Base-by-base conservation (phyloP, 2,797 vertebrate species). In the Bradypodion pumilum region DNA sequence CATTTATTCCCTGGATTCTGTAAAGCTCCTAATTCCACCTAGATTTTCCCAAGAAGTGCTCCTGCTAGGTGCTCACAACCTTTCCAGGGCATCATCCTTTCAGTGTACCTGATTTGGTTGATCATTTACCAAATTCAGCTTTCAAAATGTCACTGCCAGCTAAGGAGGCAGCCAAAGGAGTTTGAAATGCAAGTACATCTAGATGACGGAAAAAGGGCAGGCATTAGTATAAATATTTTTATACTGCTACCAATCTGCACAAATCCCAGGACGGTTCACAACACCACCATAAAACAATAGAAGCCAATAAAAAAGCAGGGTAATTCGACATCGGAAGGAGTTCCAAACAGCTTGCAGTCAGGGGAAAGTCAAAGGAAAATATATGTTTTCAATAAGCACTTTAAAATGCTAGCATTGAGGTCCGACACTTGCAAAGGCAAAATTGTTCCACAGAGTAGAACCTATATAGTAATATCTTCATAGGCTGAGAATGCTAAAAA, bases 1-100 rank as follows among this genome's bases (percentile, higher is more conserved):
- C 86, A 91, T 83, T 91, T 84, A 87, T 85, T 59, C 84, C 37
- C 62, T 86, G 12, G n/a, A 81, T 74, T 63, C 74, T 1, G n/a
- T 78, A 73, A 91, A 88, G 72, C 7, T 2, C 44, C 2, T 3
- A 42, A 80, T 88, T 49, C 84, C 88, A 83, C 1, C 74, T 29
- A n/a, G 27, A 80, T 85, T 68, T 82, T 63, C 49, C 72, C 42
- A 85, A 60, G n/a, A 83, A 86, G 68, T 12, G 56, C 19, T 75
- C 70, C 69, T 37, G 42, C 35, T 80, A 66, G n/a, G 16, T 52
- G 60, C 37, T 85, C 76, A 80, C 42, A 77, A 91, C 59, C n/a
- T 46, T 23, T 49, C 35, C 23, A 59, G 62, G 89, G 44, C 79
- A 82, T 1, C 37, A 2, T 0, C 5, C 66, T 87, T 89, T 29